Conservation (phyloP, 2,888 invertebrate genomes). For the Thumatha senex region DNA sequence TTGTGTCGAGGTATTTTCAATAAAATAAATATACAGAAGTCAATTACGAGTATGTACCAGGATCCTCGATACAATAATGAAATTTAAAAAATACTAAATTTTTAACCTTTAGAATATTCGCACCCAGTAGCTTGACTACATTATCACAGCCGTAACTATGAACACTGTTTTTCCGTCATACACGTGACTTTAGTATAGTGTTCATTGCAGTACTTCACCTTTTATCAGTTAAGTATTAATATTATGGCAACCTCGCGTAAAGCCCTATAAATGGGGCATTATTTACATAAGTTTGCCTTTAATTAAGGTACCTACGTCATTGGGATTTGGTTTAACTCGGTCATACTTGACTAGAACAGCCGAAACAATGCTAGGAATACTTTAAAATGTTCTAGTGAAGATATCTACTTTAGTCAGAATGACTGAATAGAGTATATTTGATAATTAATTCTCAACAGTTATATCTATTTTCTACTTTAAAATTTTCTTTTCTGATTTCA, state of each 20-base stretch:
- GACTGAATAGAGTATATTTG: too few species aligned
- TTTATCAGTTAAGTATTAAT: background rate
- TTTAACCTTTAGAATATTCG: background rate
- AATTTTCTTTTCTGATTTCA: too few species aligned
- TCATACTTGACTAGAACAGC: conserved; percentile 37
- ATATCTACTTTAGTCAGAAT: background rate
- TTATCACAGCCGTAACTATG: conserved; percentile 66
- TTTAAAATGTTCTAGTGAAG: background rate
- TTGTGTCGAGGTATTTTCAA: too few species aligned
- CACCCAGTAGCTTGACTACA: conserved; percentile 33
- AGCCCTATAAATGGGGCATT: background rate
- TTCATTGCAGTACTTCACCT: background rate
- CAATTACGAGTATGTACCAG: too few species aligned
- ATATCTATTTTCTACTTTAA: too few species aligned
- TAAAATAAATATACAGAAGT: too few species aligned
- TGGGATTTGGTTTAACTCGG: too few species aligned
- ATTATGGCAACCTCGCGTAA: background rate
- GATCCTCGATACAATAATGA: too few species aligned
- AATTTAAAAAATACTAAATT: too few species aligned
- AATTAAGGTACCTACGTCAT: too few species aligned
- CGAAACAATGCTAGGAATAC: conserved; percentile 11
- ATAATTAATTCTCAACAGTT: background rate
- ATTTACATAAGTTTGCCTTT: conserved; percentile 6
- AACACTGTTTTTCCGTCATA: conserved; percentile 33
- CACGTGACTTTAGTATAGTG: background rate